phyloP scores from a whole-genome alignment of 1,140 invertebrate genomes.

The Drosophila burlai region DNA sequence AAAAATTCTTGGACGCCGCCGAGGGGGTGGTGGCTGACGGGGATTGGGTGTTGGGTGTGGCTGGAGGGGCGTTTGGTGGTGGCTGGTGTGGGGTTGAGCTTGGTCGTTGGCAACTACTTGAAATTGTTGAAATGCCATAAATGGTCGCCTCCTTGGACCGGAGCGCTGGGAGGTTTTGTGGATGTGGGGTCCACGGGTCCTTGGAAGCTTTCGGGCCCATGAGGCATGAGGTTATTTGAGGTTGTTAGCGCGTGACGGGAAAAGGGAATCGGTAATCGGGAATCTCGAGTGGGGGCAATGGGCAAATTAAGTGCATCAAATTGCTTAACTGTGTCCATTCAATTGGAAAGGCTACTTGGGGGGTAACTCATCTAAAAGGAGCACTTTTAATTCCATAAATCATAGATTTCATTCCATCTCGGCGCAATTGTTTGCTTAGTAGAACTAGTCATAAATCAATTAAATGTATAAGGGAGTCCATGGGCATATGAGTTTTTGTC shows the following conservation, averaged over 20 bases:
- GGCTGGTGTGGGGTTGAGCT: constrained; percentile 9
- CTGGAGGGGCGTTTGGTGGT: constrained; percentile 1
- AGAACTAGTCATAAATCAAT: constrained; percentile 1
- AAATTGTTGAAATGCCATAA: constrained; percentile 79
- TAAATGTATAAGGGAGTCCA: not conserved
- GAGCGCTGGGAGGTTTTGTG: not conserved
- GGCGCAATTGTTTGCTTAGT: not conserved
- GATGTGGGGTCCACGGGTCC: constrained; percentile 1
- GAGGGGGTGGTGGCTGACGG: constrained; percentile 2
- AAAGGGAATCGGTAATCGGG: constrained; percentile 35
- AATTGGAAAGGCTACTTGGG: constrained; percentile 44
- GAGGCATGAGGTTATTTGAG: constrained; percentile 40
- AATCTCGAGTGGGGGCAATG: constrained; percentile 25
- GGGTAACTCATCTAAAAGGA: constrained; percentile 8
- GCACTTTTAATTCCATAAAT: constrained; percentile 1
- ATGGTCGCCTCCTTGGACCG: constrained; percentile 36
- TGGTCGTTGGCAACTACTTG: constrained; percentile 68
- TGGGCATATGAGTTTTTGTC: not conserved
- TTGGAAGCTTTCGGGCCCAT: constrained; percentile 9
- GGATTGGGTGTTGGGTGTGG: not conserved
- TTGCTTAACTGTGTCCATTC: constrained; percentile 64
- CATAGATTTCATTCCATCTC: constrained; percentile 6
- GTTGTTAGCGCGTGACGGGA: constrained; percentile 50
- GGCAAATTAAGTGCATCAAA: constrained; percentile 67
- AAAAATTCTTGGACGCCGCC: constrained; percentile 41